phyloP scores from a whole-genome alignment of 2,888 invertebrate species.

The Drosophila lutescens region DNA sequence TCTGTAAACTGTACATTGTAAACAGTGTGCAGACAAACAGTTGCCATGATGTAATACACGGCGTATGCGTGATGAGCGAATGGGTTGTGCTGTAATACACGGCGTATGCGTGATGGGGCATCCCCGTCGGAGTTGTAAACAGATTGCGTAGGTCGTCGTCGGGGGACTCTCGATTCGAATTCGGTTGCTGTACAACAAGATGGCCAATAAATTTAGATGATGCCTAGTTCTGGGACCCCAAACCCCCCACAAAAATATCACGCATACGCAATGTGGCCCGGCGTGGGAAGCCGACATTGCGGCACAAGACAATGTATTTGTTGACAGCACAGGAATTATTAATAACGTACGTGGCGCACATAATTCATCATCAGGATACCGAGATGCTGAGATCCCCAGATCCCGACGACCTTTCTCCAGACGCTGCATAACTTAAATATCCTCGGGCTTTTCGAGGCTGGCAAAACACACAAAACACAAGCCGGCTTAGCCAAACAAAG shows the following conservation, averaged over 20 bases:
- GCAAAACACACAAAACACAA: slow-evolving; percentile 69
- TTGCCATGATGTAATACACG: slow-evolving; percentile 34
- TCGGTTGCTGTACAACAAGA: slow-evolving; percentile 45
- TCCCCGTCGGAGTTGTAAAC: slow-evolving; percentile 19
- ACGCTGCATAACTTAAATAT: slow-evolving; percentile 52
- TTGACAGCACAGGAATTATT: slow-evolving; percentile 82
- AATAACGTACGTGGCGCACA: slow-evolving; percentile 81
- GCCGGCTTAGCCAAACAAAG: slow-evolving; percentile 71
- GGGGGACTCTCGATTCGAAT: slow-evolving; percentile 9
- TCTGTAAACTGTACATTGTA: slow-evolving; percentile 27
- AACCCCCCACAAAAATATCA: slow-evolving; percentile 64
- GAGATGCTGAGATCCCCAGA: slow-evolving; percentile 9
- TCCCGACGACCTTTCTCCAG: slow-evolving; percentile 41
- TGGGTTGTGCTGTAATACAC: slow-evolving; percentile 22
- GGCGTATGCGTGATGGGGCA: slow-evolving; percentile 22
- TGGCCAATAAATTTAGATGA: slow-evolving; percentile 71
- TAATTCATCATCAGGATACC: slow-evolving; percentile 72
- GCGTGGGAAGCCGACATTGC: slow-evolving; percentile 26
- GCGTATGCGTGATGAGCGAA: slow-evolving; percentile 32
- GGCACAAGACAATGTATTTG: slow-evolving; percentile 69
- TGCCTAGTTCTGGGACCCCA: slow-evolving; percentile 16
- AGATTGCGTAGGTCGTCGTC: slow-evolving; percentile 26
- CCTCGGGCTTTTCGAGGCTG: slow-evolving; percentile 51
- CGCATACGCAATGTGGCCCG: slow-evolving; percentile 67
- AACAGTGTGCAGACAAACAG: slow-evolving; percentile 66